Base-by-base conservation (phyloP, 1,140 invertebrate genomes). In the Cydia pomonella region DNA sequence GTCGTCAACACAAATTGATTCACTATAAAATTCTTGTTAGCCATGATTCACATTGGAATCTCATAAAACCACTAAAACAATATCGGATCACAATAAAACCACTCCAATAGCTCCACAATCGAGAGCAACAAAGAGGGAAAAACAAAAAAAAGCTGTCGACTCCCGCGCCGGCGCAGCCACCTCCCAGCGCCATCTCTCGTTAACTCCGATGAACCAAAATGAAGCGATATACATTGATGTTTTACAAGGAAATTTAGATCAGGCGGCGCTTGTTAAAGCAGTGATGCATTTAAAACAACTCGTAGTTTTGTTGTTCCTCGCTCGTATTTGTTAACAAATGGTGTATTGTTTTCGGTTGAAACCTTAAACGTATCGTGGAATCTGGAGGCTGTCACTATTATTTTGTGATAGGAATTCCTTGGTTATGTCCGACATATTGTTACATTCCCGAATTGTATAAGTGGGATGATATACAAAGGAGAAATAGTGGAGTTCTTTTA, bases 381-480 rank as follows among this genome's bases (percentile, higher is more conserved):
- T 69, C 64, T 69, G 64, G 64, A 38, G 64, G 64, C 29, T 69
- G 64, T 69, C 64, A 69, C 64, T 69, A 69, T 69, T 69, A 69
- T 69, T 69, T 69, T 69, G 18, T 69, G 29, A 69, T 69, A 69
- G 64, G 64, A 69, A 69, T 69, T 69, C 64, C 64, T 69, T 33
- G 64, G 64, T 69, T 69, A 69, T 69, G 64, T 69, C 64, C 25
- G 64, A 69, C 64, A 69, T 69, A 69, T 69, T 69, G 64, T 69
- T 69, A 38, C 27, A 38, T 69, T 69, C 64, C 64, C 29, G n/a
- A 33, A 69, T 69, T 38, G 64, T 69, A 59, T 59, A 59, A 59
- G 53, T 59, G 53, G 53, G 18, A 18, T 59, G 53, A 59, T 59
- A 59, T 59, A 21, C 53, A 23, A 59, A 59, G 18, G 10, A 59